These are phyloP conservation scores for Gymnarchus niloticus DNA, from an alignment of 2,113 vertebrate genomes.

Conservation along the genomic window DNA sequence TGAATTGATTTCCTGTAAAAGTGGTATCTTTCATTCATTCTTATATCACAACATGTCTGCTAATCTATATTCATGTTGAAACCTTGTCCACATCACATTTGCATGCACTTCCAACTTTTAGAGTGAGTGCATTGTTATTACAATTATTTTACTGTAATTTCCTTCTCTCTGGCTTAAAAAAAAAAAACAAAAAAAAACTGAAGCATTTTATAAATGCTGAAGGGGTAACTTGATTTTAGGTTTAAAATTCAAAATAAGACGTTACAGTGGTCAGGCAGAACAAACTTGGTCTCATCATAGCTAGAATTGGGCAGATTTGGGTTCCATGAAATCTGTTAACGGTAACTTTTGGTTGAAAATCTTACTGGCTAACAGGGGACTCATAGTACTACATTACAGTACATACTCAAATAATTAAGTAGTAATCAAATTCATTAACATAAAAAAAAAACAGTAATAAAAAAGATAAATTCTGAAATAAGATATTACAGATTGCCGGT, in stretches of 20 bases:
- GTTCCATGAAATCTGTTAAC: neutral
- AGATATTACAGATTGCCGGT: too few relatives aligned
- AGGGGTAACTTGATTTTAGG: neutral
- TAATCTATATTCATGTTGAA: neutral
- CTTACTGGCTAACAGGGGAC: neutral
- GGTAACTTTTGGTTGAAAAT: neutral
- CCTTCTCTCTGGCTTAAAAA: neutral
- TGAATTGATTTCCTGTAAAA: neutral
- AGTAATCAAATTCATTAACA: too few relatives aligned
- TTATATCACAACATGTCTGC: neutral
- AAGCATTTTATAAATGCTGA: neutral
- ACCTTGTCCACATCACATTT: neutral
- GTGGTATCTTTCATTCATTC: neutral
- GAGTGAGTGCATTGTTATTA: neutral
- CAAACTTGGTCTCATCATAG: neutral
- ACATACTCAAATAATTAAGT: too few relatives aligned
- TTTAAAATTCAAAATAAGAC: neutral
- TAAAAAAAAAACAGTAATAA: too few relatives aligned
- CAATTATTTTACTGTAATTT: neutral
- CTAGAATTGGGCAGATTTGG: neutral
- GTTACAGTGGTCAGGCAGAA: neutral
- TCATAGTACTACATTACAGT: too few relatives aligned
- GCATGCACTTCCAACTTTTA: neutral
- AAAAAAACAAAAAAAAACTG: neutral
- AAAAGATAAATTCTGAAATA: too few relatives aligned